These are phyloP conservation scores for Lepisosteus osseus DNA, from an alignment of 2,113 vertebrate genomes.

Conservation along the genomic window DNA sequence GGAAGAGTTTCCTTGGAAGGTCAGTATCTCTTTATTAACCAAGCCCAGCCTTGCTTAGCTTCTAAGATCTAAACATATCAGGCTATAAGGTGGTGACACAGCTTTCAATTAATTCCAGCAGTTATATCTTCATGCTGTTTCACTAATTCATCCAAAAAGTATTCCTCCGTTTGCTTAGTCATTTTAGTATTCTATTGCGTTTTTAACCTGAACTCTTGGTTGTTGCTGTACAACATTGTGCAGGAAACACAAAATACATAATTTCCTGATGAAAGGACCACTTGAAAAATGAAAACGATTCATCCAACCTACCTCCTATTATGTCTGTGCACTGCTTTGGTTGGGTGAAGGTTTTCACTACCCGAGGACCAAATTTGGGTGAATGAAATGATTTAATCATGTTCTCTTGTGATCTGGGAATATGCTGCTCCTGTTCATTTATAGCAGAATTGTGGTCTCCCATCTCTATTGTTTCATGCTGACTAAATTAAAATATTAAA, in stretches of 20 bases:
- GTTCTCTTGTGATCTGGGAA: neutral
- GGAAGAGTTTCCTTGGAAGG: no score
- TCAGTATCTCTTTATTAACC: no score
- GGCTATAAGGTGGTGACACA: no score
- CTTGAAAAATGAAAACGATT: neutral
- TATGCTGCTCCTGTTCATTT: neutral
- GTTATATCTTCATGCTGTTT: no score
- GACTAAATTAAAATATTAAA: slow-evolving; percentile 1
- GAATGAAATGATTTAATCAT: neutral
- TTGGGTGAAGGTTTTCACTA: slow-evolving; percentile 19
- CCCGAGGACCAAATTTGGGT: slow-evolving; percentile 22
- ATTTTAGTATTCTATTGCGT: no score
- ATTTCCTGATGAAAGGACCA: neutral
- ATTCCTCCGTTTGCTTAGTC: no score
- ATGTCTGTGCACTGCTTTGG: slow-evolving; percentile 12
- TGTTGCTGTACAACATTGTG: no score
- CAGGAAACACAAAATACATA: neutral
- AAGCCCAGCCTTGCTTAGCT: no score
- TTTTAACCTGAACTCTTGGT: neutral
- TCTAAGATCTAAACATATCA: no score
- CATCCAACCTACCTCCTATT: slow-evolving; percentile 22
- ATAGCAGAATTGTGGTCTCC: neutral
- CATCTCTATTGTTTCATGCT: neutral
- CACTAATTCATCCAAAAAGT: no score
- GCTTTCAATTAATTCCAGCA: no score